Evolutionary conservation across 2,113 vertebrate species (phyloP).

Genomic region (Labeo rohita): DNA sequence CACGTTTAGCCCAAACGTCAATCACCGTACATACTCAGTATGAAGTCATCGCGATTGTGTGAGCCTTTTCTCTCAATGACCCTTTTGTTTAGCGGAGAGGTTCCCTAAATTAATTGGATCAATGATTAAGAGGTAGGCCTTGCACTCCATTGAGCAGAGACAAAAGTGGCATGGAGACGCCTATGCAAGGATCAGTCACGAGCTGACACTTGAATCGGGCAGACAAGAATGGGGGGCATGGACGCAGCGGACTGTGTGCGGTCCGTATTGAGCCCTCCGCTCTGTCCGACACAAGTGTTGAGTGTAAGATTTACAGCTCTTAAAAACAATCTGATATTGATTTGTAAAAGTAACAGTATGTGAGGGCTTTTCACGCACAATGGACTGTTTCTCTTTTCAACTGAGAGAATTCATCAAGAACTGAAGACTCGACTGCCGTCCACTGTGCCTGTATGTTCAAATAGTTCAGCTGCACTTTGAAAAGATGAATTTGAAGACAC

Average conservation of each 20-base stretch:
- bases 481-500: conserved; percentile 19
- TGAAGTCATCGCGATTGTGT: conserved; percentile 59
- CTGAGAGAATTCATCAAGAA: conserved; percentile 34
- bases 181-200: conserved; percentile 37
- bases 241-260: conserved; percentile 54
- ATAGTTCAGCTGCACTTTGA: neutral
- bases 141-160: conserved; percentile 62
- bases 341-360: conserved; percentile 56
- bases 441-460: neutral
- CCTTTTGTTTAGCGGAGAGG: conserved; percentile 58
- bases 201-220: conserved; percentile 57
- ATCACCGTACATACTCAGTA: conserved; percentile 50
- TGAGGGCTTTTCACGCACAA: conserved; percentile 38
- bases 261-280: conserved; percentile 49
- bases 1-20: conserved; percentile 58
- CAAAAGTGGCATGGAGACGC: conserved; percentile 49
- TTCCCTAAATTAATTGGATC: conserved; percentile 66
- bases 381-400: conserved; percentile 42
- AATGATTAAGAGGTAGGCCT: conserved; percentile 66
- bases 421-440: conserved; percentile 22
- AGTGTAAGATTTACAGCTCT: conserved; percentile 31
- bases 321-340: conserved; percentile 53
- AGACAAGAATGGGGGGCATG: conserved; percentile 33
- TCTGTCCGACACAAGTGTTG: conserved; percentile 15
- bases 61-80: conserved; percentile 50